These are phyloP conservation scores for Collichthys lucidus DNA, from an alignment of 2,113 vertebrate genomes.

Conservation along the genomic window DNA sequence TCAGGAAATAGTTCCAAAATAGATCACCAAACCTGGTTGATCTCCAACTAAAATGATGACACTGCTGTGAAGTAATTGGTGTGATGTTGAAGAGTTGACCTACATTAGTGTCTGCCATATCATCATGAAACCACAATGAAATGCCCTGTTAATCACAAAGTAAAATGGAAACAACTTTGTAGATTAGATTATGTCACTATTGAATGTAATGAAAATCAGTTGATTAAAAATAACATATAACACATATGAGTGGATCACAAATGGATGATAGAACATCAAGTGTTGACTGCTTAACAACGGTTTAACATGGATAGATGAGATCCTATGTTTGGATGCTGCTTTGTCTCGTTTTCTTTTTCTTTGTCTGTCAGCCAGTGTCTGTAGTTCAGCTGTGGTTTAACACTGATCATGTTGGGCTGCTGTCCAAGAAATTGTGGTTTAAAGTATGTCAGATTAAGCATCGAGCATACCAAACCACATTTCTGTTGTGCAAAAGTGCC, in stretches of 20 bases:
- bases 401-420: not conserved
- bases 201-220: too few relatives aligned
- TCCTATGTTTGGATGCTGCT: too few relatives aligned
- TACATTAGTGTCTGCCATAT: not conserved
- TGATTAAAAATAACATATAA: too few relatives aligned
- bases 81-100: not conserved
- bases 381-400: not conserved
- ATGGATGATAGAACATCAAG: too few relatives aligned
- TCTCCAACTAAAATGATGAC: too few relatives aligned
- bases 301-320: too few relatives aligned
- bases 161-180: too few relatives aligned
- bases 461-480: not conserved
- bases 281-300: too few relatives aligned
- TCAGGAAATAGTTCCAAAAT: not conserved
- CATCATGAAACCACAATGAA: not conserved
- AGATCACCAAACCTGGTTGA: not conserved
- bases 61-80: not conserved
- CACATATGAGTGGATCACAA: too few relatives aligned
- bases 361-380: not conserved
- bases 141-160: too few relatives aligned
- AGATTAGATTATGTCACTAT: too few relatives aligned
- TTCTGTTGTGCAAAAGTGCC: not conserved
- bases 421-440: not conserved
- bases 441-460: not conserved
- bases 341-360: not conserved